These are phyloP conservation scores for Odontamblyopus rebecca DNA, from an alignment of 2,797 vertebrate species.

Conservation along the genomic window DNA sequence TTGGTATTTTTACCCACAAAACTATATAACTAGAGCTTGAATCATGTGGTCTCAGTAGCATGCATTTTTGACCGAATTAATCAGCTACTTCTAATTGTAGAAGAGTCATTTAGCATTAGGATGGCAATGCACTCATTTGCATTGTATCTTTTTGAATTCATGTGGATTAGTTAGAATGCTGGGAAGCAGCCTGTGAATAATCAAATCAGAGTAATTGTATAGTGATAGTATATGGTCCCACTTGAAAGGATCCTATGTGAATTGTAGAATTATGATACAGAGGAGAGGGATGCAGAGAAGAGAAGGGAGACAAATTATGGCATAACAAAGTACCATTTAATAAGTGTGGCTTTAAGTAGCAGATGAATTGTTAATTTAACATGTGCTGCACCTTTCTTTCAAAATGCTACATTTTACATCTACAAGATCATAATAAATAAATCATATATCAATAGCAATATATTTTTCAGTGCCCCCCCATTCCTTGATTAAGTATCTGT, in stretches of 20 bases:
- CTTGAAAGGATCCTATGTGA: constrained; percentile 27
- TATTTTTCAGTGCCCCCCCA: no score
- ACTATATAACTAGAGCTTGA: constrained; percentile 34
- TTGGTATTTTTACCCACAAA: constrained; percentile 39
- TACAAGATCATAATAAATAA: neutral
- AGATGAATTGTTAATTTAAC: constrained; percentile 43
- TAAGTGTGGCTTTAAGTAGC: constrained; percentile 29
- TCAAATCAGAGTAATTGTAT: constrained; percentile 28
- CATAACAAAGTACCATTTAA: constrained; percentile 34
- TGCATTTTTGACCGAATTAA: constrained; percentile 68
- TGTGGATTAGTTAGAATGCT: constrained; percentile 29
- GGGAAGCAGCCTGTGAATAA: constrained; percentile 39
- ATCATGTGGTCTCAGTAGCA: constrained; percentile 51
- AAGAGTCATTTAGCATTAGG: constrained; percentile 50
- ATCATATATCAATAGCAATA: no score
- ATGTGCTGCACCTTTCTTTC: constrained; percentile 31
- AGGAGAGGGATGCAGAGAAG: constrained; percentile 27
- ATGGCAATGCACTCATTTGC: constrained; percentile 21
- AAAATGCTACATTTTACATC: constrained; percentile 9
- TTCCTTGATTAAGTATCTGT: neutral
- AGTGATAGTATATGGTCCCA: constrained; percentile 15
- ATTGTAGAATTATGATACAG: constrained; percentile 21
- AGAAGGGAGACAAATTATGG: constrained; percentile 41
- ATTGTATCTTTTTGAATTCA: constrained; percentile 41
- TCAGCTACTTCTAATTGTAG: constrained; percentile 55